Percentiles rank a stretch among this genome's conserved stretches.
Conservation (phyloP, 30 jellyfish, hydroid and myxozoan genomes). For the Nemopilema nomurai region DNA sequence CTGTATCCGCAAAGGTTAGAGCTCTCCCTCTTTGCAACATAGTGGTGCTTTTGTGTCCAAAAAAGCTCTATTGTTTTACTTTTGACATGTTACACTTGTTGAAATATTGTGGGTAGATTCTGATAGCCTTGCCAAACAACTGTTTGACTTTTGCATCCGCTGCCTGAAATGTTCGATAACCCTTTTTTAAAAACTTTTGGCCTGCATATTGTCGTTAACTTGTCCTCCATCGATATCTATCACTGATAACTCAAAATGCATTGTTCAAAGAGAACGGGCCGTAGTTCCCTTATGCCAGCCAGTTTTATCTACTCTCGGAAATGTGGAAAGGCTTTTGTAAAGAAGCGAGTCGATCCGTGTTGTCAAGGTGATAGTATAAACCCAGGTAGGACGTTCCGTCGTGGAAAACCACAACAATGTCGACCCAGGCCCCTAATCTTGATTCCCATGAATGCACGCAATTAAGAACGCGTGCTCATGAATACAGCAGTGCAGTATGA, state of each 20-base stretch:
- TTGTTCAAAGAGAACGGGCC: background rate
- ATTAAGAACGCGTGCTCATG: constrained; percentile 30
- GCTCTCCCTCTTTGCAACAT: too few relatives aligned
- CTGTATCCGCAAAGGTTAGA: too few relatives aligned
- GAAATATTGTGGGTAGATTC: too few relatives aligned
- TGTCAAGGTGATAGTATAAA: background rate
- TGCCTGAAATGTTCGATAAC: background rate
- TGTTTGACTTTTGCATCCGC: constrained; percentile 1
- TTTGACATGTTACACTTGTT: too few relatives aligned
- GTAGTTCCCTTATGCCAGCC: background rate
- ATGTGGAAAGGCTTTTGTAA: too few relatives aligned
- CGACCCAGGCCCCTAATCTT: constrained; percentile 28
- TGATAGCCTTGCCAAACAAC: too few relatives aligned
- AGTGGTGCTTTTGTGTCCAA: too few relatives aligned
- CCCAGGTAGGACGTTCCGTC: background rate
- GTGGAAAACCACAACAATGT: constrained; percentile 42
- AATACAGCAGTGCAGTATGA: constrained; percentile 16
- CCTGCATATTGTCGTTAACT: background rate
- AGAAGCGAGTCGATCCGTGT: too few relatives aligned
- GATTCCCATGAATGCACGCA: constrained; percentile 26
- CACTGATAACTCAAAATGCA: too few relatives aligned
- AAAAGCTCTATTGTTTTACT: too few relatives aligned
- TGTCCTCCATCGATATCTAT: too few relatives aligned
- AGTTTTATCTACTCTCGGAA: background rate
- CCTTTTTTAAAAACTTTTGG: too few relatives aligned